These are phyloP conservation scores for Drosophila robusta DNA, from an alignment of 2,888 invertebrate species.

Conservation along the genomic window DNA sequence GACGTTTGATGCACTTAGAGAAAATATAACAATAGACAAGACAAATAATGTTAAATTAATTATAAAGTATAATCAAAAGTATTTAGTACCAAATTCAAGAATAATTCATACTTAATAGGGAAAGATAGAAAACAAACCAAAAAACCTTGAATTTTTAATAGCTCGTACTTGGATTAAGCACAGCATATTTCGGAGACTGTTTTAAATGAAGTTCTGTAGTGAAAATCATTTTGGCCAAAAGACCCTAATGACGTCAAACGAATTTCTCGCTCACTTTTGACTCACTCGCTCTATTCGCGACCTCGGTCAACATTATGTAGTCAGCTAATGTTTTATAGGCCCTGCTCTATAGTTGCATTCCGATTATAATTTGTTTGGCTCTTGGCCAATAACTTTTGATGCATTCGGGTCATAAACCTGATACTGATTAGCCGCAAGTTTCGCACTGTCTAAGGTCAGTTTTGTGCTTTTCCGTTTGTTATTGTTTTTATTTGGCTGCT, in stretches of 20 bases:
- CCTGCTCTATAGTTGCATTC: conserved; percentile 12
- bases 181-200: too few relatives aligned
- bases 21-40: too few relatives aligned
- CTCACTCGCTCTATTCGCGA: conserved; percentile 4
- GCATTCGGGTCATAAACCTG: conserved; percentile 10
- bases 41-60: too few relatives aligned
- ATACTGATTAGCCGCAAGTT: conserved; percentile 22
- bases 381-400: conserved; percentile 38
- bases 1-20: too few relatives aligned
- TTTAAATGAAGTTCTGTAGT: conserved; percentile 3
- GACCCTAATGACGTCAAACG: conserved; percentile 32
- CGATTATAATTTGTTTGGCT: conserved; percentile 37
- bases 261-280: not conserved
- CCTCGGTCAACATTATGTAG: conserved; percentile 33
- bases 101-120: too few relatives aligned
- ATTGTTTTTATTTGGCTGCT: conserved; percentile 34
- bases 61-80: too few relatives aligned
- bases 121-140: not conserved
- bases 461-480: conserved; percentile 29
- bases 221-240: conserved; percentile 1
- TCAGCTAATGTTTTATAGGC: conserved; percentile 13
- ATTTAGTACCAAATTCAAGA: too few relatives aligned
- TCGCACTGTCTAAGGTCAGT: conserved; percentile 67
- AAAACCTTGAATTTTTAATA: too few relatives aligned
- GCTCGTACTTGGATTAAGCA: too few relatives aligned